Conservation (phyloP, 2,113 vertebrate genomes). For the Anoplopoma fimbria region DNA sequence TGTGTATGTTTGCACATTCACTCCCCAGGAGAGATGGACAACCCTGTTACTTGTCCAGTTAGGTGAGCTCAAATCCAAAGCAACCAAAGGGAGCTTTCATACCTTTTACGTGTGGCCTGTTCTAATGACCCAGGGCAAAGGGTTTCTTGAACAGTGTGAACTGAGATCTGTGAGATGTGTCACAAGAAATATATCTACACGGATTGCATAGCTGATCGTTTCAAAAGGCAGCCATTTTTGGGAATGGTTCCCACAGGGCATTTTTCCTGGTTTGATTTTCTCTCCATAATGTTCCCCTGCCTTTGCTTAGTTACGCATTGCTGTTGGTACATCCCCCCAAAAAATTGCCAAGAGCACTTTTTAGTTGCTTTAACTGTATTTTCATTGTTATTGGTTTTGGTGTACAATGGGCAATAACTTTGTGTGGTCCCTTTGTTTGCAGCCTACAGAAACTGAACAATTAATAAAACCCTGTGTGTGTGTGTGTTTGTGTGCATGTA, state of each 20-base stretch:
- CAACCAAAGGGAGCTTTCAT: conserved; percentile 42
- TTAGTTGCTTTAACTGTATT: conserved; percentile 12
- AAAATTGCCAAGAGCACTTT: conserved; percentile 18
- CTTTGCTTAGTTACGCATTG: conserved; percentile 18
- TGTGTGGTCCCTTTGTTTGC: background rate
- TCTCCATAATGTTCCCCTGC: background rate
- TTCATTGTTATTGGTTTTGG: conserved; percentile 30
- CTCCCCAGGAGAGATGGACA: background rate
- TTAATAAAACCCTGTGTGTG: background rate
- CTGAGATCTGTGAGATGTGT: conserved; percentile 16
- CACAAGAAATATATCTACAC: conserved; percentile 29
- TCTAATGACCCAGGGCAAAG: conserved; percentile 27
- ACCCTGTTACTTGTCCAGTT: conserved; percentile 24
- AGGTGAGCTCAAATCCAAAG: conserved; percentile 45
- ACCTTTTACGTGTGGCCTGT: conserved; percentile 24
- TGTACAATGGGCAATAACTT: conserved; percentile 16
- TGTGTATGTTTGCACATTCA: background rate
- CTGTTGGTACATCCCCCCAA: conserved; percentile 23
- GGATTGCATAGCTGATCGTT: conserved; percentile 18
- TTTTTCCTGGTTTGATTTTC: conserved; percentile 17
- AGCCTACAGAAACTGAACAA: background rate
- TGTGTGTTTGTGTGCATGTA: background rate
- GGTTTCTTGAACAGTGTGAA: conserved; percentile 17
- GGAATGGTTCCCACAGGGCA: conserved; percentile 7
- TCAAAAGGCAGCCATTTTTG: conserved; percentile 38